phyloP scores from a whole-genome alignment of 2,113 vertebrate species.

The Daubentonia madagascariensis region DNA sequence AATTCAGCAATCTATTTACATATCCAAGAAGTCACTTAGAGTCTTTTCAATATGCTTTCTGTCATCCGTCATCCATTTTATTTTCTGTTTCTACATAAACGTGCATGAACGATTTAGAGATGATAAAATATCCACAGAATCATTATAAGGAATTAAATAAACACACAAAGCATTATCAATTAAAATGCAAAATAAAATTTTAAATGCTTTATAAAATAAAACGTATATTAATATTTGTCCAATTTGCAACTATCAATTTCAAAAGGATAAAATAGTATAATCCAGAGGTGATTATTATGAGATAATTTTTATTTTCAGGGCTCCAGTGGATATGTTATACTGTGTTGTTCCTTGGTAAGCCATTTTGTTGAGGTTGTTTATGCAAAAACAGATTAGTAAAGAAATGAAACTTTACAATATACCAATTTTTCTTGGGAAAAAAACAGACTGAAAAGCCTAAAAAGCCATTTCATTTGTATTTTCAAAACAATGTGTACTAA shows the following conservation, averaged over 20 bases:
- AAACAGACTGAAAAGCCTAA: not conserved
- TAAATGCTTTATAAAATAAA: not conserved
- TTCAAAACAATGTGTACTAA: not conserved
- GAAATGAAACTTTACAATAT: not conserved
- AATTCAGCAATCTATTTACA: constrained; percentile 23
- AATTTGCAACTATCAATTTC: not conserved
- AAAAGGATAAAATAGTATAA: not conserved
- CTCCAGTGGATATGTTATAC: not conserved
- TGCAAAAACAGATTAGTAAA: not conserved
- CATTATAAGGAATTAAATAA: not conserved
- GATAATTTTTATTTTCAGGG: not conserved
- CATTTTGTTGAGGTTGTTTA: not conserved
- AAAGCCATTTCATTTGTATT: not conserved
- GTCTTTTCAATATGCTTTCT: not conserved
- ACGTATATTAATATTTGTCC: not conserved
- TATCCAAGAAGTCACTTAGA: constrained; percentile 3
- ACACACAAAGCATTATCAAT: not conserved
- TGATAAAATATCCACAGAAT: not conserved
- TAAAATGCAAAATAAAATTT: not conserved
- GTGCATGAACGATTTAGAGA: not conserved
- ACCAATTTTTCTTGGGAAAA: not conserved
- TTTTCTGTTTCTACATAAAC: constrained; percentile 14
- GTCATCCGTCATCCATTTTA: not conserved
- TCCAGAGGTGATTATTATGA: not conserved
- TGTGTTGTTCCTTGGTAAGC: not conserved